Conservation (phyloP, 2,113 vertebrate genomes). For the Platichthys flesus region DNA sequence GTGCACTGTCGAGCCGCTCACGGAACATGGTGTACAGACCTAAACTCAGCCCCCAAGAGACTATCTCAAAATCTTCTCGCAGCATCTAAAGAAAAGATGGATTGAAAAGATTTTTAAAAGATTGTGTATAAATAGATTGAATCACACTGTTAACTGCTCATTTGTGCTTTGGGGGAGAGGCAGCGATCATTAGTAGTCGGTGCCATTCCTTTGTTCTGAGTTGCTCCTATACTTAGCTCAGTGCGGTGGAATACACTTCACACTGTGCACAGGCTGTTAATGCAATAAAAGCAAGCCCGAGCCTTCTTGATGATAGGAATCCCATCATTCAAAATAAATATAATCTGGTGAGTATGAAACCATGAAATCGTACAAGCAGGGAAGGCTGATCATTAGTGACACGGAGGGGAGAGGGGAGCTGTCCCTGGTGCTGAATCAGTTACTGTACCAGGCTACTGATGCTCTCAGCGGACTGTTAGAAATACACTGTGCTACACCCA, state of each 20-base stretch:
- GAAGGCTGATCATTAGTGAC: slow-evolving; percentile 35
- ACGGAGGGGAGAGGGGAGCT: slow-evolving; percentile 52
- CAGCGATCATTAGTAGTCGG: not conserved
- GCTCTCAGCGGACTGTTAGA: slow-evolving; percentile 34
- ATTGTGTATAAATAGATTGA: not conserved
- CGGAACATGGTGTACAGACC: not conserved
- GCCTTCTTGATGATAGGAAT: slow-evolving; percentile 1
- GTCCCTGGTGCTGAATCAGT: slow-evolving; percentile 76
- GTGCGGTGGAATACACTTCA: slow-evolving; percentile 11
- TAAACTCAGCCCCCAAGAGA: not conserved
- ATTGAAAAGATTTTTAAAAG: not conserved
- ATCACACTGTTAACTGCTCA: not conserved
- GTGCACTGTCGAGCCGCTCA: not conserved
- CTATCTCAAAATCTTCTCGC: not conserved
- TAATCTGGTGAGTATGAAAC: slow-evolving; percentile 15
- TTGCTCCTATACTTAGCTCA: not conserved
- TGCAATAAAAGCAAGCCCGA: slow-evolving; percentile 9
- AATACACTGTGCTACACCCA: not conserved
- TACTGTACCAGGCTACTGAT: slow-evolving; percentile 22
- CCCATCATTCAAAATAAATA: slow-evolving; percentile 32
- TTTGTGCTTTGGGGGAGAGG: not conserved
- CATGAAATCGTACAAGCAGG: slow-evolving; percentile 1
- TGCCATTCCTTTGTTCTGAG: not conserved
- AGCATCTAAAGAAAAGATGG: not conserved
- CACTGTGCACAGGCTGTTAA: slow-evolving; percentile 21